Percentiles rank a stretch among this genome's conserved stretches.
phyloP scores from a whole-genome alignment of 2,797 vertebrate genomes.

The Ptychadena robeensis region DNA sequence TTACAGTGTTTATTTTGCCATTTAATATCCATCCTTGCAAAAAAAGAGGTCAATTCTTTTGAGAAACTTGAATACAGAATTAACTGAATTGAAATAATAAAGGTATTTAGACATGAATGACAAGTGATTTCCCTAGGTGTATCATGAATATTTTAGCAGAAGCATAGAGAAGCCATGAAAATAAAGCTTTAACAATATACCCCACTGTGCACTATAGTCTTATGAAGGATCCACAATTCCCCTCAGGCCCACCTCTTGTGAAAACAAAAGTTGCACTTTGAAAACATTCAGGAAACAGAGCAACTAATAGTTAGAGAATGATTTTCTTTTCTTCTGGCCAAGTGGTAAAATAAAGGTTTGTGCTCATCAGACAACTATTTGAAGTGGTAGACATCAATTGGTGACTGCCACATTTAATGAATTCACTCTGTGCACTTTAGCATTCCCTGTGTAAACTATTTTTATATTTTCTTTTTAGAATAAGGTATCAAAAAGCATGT shows the following conservation, averaged over 20 bases:
- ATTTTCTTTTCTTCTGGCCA: conserved; percentile 8
- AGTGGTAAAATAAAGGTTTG: conserved; percentile 23
- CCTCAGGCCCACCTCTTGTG: background rate
- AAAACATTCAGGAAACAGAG: background rate
- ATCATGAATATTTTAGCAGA: background rate
- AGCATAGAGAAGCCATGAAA: background rate
- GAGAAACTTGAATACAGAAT: background rate
- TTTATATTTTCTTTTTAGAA: conserved; percentile 45
- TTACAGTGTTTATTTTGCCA: no score
- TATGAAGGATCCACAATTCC: background rate
- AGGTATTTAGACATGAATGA: background rate
- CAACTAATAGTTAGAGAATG: conserved; percentile 10
- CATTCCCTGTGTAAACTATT: conserved; percentile 31
- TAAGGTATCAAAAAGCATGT: conserved; percentile 39
- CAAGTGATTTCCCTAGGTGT: background rate
- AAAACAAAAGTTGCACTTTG: conserved; percentile 30
- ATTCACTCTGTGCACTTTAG: conserved; percentile 17
- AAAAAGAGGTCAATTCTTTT: background rate
- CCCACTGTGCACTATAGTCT: conserved; percentile 8
- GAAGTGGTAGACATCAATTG: conserved; percentile 20
- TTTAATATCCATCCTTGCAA: no score
- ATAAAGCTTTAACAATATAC: background rate
- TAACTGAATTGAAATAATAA: background rate
- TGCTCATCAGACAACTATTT: conserved; percentile 6
- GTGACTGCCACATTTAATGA: conserved; percentile 28